Evolutionary conservation across 2,797 vertebrate species (phyloP), one percentile per base, ranked within the genome.

Genomic region (Psittacula derbiana): DNA sequence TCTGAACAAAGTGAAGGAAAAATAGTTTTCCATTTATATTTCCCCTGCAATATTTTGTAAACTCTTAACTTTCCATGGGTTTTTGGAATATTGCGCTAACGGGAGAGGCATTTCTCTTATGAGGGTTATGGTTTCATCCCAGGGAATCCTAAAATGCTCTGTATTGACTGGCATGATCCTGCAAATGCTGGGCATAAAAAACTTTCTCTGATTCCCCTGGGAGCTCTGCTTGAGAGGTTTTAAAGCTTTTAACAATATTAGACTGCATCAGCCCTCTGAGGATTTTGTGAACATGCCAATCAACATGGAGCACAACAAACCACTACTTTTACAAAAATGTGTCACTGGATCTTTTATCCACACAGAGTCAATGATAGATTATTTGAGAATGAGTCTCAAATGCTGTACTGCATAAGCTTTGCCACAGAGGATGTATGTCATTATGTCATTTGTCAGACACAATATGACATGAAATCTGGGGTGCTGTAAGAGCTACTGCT

Each of bases 241-340:
- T 65, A 73, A 91, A 90, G 80, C 52, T 82, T 95, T 89, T 91
- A 65, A 65, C 38, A 58, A 33, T 74, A 87, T 91, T 80, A 58
- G 62, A 50, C 18, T 66, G 28, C 20, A 69, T n/a, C 33, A 87
- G 47, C n/a, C 73, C 70, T 75, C 60, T 49, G 38, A 74, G 60
- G 57, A 78, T 27, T 46, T 15, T 66, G 76, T 72, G 83, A 91
- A 58, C 78, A 40, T 5, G 3, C 23, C 60, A 91, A 57, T 24
- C 61, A 44, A 15, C 5, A 14, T 1, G 24, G 49, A 88, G 81
- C 67, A 64, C 28, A 67, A 75, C 44, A 85, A 85, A 87, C 5
- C 33, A 27, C 64, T 27, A 38, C 33, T 78, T 52, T 33, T 27
- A 53, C 2, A 28, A 40, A 40, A 65, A 46, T 4, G 18, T 66